Evolutionary conservation across 2,888 invertebrate species (phyloP), one percentile per base, ranked within the genome.

Genomic region (Blastobasis lacticolella): DNA sequence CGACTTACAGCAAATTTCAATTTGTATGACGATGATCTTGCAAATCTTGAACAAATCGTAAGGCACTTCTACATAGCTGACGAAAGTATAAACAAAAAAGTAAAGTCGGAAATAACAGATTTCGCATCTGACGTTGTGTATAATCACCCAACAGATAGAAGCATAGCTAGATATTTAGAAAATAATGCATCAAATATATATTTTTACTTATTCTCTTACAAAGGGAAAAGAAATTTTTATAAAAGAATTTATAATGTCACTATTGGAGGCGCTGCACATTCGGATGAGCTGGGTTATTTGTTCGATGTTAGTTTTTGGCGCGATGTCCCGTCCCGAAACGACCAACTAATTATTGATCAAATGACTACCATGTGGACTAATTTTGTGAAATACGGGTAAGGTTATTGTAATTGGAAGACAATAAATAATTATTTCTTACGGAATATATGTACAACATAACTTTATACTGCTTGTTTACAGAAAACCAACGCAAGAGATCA

Each of bases 341-440:
- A 84, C 58, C 62, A 72, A 60, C 49, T 73, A 1, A 53, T 68
- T 0, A 67, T 78, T 38, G 71, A 81, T 48, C 66, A 69, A 10
- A 71, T 84, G 58, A 81, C 81, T 0, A 67, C 68, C 0, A 64
- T 84, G 67, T 84, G 83, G 83, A 71, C 83, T 0, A 84, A 84
- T 54, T 83, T 82, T 49, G 78, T 64, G 0, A 84, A 82, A 64
- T 73, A 68, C 45, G 65, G 78, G 84, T 82, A 65, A 45, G 61
- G 10, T 10, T 10, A 4, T 40, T 48, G 1, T 7, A 4, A n/a
- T n/a, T n/a, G n/a, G n/a, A n/a, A n/a, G n/a, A n/a, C n/a, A n/a
- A n/a, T n/a, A n/a, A n/a, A n/a, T n/a, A n/a, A n/a, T n/a, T n/a
- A n/a, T n/a, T n/a, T n/a, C n/a, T n/a, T n/a, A n/a, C n/a, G n/a